Percentiles rank a stretch among this genome's conserved stretches.
Evolutionary conservation across 1,140 invertebrate genomes (phyloP).

Genomic region (Maconellicoccus hirsutus): DNA sequence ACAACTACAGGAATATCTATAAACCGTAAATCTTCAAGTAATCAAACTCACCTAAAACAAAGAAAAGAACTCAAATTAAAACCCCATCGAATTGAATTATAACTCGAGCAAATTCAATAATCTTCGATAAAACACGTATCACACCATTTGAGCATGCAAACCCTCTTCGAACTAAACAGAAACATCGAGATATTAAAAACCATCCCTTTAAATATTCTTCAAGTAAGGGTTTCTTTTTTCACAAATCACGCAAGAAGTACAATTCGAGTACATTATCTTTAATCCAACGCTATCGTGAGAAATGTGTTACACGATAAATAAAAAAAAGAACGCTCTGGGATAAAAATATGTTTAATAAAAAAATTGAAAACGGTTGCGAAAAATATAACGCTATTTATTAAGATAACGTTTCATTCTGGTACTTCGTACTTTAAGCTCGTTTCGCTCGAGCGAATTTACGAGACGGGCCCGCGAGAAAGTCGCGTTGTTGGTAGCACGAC

Average conservation of each 20-base stretch:
- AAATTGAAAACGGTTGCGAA: not conserved
- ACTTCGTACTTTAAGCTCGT: no score
- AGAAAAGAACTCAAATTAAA: no score
- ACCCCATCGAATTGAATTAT: no score
- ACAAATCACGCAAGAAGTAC: not conserved
- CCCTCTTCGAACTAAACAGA: no score
- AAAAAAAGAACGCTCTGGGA: not conserved
- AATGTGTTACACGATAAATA: not conserved
- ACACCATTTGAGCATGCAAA: no score
- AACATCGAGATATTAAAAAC: not conserved
- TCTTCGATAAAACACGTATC: no score
- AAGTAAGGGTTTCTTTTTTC: not conserved
- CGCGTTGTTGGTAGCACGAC: no score
- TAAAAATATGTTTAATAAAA: slow-evolving; percentile 6
- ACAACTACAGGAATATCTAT: no score
- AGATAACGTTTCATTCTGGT: not conserved
- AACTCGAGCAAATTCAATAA: no score
- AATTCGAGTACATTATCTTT: not conserved
- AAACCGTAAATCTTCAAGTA: no score
- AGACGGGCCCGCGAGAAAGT: not conserved
- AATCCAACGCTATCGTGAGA: slow-evolving; percentile 1
- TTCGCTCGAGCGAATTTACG: not conserved
- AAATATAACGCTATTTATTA: slow-evolving; percentile 8
- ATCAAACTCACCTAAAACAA: no score
- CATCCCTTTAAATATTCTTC: not conserved